Percentiles rank a stretch among this genome's conserved stretches.
Conservation (phyloP, 2,797 vertebrate genomes). For the Tarsius wallacei region DNA sequence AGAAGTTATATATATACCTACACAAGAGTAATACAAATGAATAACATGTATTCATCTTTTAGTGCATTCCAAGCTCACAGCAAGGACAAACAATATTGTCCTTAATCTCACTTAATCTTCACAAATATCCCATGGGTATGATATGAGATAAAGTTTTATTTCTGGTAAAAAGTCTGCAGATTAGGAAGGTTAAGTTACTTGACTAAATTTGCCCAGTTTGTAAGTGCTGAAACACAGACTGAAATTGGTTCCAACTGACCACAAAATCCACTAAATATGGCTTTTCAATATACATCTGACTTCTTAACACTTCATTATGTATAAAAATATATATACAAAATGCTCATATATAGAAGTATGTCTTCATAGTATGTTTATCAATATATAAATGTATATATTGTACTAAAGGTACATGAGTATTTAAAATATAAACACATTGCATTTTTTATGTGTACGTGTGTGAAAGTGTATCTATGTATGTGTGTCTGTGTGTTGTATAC, state of each 20-base stretch:
- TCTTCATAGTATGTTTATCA: neutral
- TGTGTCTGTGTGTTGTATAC: neutral
- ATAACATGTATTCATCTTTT: neutral
- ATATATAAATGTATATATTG: neutral
- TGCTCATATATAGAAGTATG: neutral
- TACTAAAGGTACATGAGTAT: neutral
- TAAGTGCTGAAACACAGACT: neutral
- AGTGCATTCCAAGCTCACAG: neutral
- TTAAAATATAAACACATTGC: neutral
- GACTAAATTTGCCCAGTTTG: neutral
- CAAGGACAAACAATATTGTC: neutral
- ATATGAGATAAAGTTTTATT: neutral
- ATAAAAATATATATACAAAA: neutral
- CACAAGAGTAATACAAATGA: conserved; percentile 24
- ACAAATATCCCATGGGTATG: neutral
- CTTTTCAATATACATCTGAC: neutral
- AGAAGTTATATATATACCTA: neutral
- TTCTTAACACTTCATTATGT: neutral
- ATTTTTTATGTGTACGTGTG: neutral
- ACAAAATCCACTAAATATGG: neutral
- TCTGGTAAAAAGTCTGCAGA: neutral
- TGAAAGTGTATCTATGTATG: neutral
- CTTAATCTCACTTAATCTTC: neutral
- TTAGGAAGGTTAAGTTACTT: neutral
- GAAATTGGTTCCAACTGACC: neutral